Base-by-base conservation (phyloP, 2,113 vertebrate species). In the Cebidichthys violaceus region DNA sequence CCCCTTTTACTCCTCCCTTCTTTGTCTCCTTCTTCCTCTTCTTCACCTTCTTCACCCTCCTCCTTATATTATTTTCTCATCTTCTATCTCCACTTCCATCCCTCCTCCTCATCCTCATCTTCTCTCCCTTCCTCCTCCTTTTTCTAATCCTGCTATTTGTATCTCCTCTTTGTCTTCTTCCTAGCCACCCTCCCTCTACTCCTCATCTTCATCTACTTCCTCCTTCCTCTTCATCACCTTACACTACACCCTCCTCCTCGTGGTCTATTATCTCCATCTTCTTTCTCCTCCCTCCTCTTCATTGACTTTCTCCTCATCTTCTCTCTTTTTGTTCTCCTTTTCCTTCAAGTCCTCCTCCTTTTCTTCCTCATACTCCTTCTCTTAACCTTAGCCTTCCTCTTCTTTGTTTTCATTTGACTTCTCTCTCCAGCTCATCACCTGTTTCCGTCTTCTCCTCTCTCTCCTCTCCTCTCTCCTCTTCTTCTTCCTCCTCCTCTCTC, bases 151-250 rank as follows among this genome's bases (percentile, higher is more conserved):
- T n/a, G n/a, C n/a, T 0, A 31, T 31, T 31, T 31, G 29, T 31
- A 31, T 17, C 2, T 15, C 27, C 4, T 45, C 50, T 24, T 9
- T 9, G 1, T 18, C 29, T 4, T 6, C 27, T 18, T 60, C n/a
- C n/a, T n/a, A n/a, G n/a, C n/a, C 29, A 2, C 29, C 29, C 29
- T 31, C 20, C 55, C 47, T 6, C 31, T 41, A 41, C 50, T 62
- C 50, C 24, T 45, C 62, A 29, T 29, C 55, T 27, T 24, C 11
- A 52, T 72, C 57, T 70, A n/a, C n/a, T n/a, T n/a, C 73, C 70
- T 43, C 9, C 39, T 35, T 59, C 64, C 22, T 24, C 31, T 17
- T 27, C 5, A 10, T 24, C 27, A 20, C 4, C 18, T 13, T 5
- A n/a, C n/a, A n/a, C 1, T 6, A 22, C 50, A 52, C 59, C 27